Evolutionary conservation across 2,113 vertebrate species (phyloP).

Genomic region (Pelecanoides urinatrix): DNA sequence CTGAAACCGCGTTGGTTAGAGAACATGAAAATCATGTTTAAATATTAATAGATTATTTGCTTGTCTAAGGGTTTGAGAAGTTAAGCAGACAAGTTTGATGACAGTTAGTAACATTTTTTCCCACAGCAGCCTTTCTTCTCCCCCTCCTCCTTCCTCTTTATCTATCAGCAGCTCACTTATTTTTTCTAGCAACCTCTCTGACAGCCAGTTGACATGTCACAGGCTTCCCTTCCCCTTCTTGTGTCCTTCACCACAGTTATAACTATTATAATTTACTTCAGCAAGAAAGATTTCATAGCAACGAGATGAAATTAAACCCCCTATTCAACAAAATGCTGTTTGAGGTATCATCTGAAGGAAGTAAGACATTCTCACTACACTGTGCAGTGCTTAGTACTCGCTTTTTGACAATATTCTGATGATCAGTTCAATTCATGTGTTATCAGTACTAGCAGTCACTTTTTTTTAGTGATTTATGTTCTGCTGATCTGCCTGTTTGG

Average conservation of each 20-base stretch:
- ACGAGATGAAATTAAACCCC: not conserved
- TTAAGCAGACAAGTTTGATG: constrained; percentile 18
- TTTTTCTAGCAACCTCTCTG: constrained; percentile 19
- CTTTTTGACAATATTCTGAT: not conserved
- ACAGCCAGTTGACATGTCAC: constrained; percentile 18
- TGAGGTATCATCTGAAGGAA: not conserved
- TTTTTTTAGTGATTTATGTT: not conserved
- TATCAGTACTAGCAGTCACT: not conserved
- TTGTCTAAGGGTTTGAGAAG: not conserved
- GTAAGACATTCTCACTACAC: not conserved
- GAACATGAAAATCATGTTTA: not conserved
- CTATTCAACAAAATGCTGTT: not conserved
- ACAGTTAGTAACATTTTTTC: constrained; percentile 41
- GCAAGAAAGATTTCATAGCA: not conserved
- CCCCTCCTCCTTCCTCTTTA: not conserved
- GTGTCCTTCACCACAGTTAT: not conserved
- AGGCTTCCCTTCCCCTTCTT: constrained; percentile 22
- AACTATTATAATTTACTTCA: not conserved
- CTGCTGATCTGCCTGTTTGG: not conserved
- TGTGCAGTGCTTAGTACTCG: not conserved
- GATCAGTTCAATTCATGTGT: not conserved
- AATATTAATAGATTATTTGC: not conserved
- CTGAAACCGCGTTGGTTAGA: not conserved
- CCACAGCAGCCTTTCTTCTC: constrained; percentile 25
- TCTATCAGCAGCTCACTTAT: constrained; percentile 33